Base-by-base conservation (phyloP, 1,140 invertebrate genomes). In the Prorops nasuta region DNA sequence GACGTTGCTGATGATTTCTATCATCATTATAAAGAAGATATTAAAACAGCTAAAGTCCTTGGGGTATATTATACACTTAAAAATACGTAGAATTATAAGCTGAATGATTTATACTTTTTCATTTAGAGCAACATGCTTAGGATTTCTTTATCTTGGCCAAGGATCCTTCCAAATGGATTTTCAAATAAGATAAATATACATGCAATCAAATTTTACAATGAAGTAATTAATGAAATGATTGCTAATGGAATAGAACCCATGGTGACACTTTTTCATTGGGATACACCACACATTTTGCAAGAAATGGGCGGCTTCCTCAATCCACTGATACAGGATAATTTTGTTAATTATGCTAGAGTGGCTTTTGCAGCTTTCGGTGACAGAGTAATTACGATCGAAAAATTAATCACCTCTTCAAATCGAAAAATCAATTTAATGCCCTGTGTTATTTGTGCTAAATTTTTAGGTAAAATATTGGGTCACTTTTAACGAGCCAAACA, bases 21-120 rank as follows among this genome's bases (percentile, higher is more conserved):
- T 68, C 73, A 87, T 59, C 71, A 83, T 37, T 86, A 83, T 64
- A 71, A 77, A 40, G 81, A 86, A 51, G 86, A 89, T 71, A 80
- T 89, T 0, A 63, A 79, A 32, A 66, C 83, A 37, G 60, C 88
- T 2, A 78, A 73, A 17, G 63, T 80, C 50, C 63, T 84, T 2
- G 81, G 81, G 0, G 81, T 83, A 40, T 6, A 34, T 43, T 6
- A 6, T 28, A 6, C 24, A 6, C 10, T 28, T 6, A 6, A 6
- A 6, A 4, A 6, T 28, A 6, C 10, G 10, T 28, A 4, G 24
- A 28, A 6, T 6, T 4, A 6, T 4, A 6, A 4, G 24, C 24
- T 28, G 10, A 6, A 28, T 6, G 4, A 10, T 6, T 28, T 6
- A 28, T 28, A 28, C 4, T 28, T 28, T 4, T 28, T 10, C 24